These are phyloP conservation scores for Proterorhinus semilunaris DNA, from an alignment of 2,113 vertebrate species.

Conservation along the genomic window DNA sequence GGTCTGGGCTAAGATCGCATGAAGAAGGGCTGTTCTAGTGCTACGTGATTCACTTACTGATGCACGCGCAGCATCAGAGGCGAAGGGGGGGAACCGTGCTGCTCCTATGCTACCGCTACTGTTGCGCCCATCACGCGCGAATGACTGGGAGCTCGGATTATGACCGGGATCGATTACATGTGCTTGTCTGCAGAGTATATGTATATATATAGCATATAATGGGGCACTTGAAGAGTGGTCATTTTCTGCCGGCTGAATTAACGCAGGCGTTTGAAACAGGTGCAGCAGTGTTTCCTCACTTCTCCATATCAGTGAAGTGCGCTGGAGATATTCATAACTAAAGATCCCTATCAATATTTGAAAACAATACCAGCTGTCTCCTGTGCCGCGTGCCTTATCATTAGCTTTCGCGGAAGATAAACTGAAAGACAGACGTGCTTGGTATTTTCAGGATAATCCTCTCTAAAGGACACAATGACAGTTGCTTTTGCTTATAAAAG, in stretches of 20 bases:
- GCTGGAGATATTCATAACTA: slow-evolving; percentile 32
- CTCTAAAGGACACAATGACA: slow-evolving; percentile 54
- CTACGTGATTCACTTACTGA: slow-evolving; percentile 79
- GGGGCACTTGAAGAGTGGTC: slow-evolving; percentile 53
- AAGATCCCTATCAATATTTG: slow-evolving; percentile 42
- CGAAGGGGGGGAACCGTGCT: slow-evolving; percentile 46
- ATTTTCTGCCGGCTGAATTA: slow-evolving; percentile 34
- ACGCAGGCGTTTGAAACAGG: slow-evolving; percentile 26
- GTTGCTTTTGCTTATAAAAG: slow-evolving; percentile 46
- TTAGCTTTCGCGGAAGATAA: slow-evolving; percentile 23
- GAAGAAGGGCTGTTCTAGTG: slow-evolving; percentile 76
- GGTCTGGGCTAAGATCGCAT: slow-evolving; percentile 72
- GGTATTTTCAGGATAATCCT: slow-evolving; percentile 56
- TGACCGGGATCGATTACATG: slow-evolving; percentile 56
- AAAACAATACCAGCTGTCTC: slow-evolving; percentile 47
- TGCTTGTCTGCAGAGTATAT: slow-evolving; percentile 25
- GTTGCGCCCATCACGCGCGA: slow-evolving; percentile 61
- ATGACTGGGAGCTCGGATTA: slow-evolving; percentile 60
- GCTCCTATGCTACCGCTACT: slow-evolving; percentile 52
- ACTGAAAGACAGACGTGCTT: slow-evolving; percentile 44
- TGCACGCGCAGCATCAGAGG: slow-evolving; percentile 68
- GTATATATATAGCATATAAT: slow-evolving; percentile 11
- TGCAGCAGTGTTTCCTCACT: slow-evolving; percentile 15
- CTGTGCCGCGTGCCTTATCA: slow-evolving; percentile 23
- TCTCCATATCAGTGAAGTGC: slow-evolving; percentile 21